Base-by-base conservation (phyloP, 2,888 invertebrate genomes). In the Stramonita haemastoma region DNA sequence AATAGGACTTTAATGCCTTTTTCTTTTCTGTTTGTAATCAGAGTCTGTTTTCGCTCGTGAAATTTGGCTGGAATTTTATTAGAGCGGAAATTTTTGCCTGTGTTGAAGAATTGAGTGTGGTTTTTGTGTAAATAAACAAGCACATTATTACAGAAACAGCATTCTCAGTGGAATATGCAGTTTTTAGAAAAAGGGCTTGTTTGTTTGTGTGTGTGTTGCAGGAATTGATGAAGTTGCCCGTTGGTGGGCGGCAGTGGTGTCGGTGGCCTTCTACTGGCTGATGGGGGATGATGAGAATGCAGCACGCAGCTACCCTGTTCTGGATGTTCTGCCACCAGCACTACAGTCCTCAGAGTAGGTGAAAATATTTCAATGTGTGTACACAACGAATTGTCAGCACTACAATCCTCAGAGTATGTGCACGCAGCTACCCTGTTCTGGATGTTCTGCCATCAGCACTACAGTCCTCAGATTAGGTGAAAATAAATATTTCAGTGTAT, bases 181-280 rank as follows among this genome's bases (percentile, higher is more conserved):
- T 77, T 2, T 77, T 77, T 5, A 77, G 5, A 77, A n/a, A 5
- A 26, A n/a, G 13, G n/a, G 11, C n/a, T 2, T 77, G 2, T 77
- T 77, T 73, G 73, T 73, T 22, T 6, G 73, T 22, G 1, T 83
- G 36, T 6, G 36, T 83, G 46, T 86, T 92, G 32, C 90, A 93
- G 94, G 92, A 32, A 90, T 93, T 81, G 98, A 98, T 96, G 97
- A 97, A 77, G 97, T 98, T 86, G 97, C 98, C 93, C 97, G 97
- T 92, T 99, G 99, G 99, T 99, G 99, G 98, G 97, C 98, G 0
- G 97, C 97, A 92, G 97, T 98, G 11, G 97, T 98, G 56, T 97
- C 97, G 89, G 97, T 97, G 94, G 97, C 98, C 93, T 97, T 97
- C 13, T 97, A 97, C 89, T 98, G 98, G 98, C 96, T 98, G 90